phyloP scores from a whole-genome alignment of 2,888 invertebrate genomes.

The Drosophila kambysellisi region DNA sequence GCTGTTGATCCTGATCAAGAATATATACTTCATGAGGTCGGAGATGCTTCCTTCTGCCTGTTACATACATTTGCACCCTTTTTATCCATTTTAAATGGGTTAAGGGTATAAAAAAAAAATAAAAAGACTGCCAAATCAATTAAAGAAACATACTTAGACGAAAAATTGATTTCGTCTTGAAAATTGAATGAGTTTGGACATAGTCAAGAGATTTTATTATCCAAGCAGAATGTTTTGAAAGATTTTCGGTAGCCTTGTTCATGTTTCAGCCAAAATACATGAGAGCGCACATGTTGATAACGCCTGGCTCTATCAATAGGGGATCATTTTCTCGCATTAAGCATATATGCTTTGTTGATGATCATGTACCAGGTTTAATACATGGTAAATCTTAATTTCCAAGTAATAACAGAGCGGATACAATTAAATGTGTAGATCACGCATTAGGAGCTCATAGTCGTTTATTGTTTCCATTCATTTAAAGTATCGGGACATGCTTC shows the following conservation, averaged over 20 bases:
- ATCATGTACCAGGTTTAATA: neutral
- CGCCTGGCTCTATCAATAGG: neutral
- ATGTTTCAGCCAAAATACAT: too few species aligned
- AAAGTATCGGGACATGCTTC: constrained; percentile 31
- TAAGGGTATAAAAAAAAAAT: too few species aligned
- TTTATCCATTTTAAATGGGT: too few species aligned
- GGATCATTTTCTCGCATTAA: neutral
- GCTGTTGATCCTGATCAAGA: too few species aligned
- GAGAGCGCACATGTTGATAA: neutral
- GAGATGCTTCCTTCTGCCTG: too few species aligned
- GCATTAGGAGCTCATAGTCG: constrained; percentile 1
- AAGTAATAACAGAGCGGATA: constrained; percentile 15
- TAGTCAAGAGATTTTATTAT: neutral
- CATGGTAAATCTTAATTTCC: neutral
- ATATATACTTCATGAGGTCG: too few species aligned
- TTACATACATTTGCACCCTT: too few species aligned
- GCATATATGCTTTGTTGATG: neutral
- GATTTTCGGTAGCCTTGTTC: too few species aligned
- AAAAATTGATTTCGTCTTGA: neutral
- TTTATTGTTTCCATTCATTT: constrained; percentile 47
- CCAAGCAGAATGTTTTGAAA: neutral
- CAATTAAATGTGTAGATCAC: constrained; percentile 17
- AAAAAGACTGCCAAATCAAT: neutral
- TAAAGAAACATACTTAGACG: neutral
- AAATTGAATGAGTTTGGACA: neutral